Percentiles rank a stretch among this genome's conserved stretches.
phyloP scores from a whole-genome alignment of 2,113 vertebrate genomes.

The Bostrychus sinensis region DNA sequence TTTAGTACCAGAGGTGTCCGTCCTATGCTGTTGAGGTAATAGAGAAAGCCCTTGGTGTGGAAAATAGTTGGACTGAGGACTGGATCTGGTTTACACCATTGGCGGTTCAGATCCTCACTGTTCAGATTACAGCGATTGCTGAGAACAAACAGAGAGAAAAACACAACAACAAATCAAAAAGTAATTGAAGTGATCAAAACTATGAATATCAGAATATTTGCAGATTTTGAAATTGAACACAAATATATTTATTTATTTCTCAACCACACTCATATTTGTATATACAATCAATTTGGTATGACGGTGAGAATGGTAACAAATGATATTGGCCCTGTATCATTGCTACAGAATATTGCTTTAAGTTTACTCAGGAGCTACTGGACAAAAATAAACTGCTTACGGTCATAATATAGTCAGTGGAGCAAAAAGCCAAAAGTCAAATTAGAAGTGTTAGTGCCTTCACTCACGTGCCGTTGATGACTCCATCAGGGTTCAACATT shows the following conservation, averaged over 20 bases:
- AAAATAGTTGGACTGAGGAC: conserved; percentile 89
- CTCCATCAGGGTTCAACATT: conserved; percentile 95
- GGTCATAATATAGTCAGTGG: too few relatives aligned
- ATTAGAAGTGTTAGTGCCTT: background rate
- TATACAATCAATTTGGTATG: background rate
- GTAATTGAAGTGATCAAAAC: too few relatives aligned
- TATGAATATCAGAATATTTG: background rate
- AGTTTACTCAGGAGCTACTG: background rate
- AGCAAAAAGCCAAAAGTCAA: background rate
- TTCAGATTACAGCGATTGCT: conserved; percentile 91
- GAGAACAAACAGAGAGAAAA: conserved; percentile 14
- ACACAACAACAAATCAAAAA: background rate
- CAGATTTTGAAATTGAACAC: background rate
- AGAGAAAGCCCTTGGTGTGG: conserved; percentile 90
- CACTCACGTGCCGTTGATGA: conserved; percentile 93
- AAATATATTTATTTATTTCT: background rate
- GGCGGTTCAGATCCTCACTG: conserved; percentile 90
- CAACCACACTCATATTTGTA: background rate
- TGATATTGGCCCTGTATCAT: too few relatives aligned
- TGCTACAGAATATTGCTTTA: too few relatives aligned
- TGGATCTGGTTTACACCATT: conserved; percentile 84
- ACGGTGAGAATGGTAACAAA: too few relatives aligned
- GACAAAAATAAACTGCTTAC: background rate
- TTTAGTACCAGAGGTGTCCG: conserved; percentile 83
- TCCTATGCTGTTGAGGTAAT: conserved; percentile 83